Evolutionary conservation across 1,140 invertebrate species (phyloP).

Genomic region (Dryas iulia): DNA sequence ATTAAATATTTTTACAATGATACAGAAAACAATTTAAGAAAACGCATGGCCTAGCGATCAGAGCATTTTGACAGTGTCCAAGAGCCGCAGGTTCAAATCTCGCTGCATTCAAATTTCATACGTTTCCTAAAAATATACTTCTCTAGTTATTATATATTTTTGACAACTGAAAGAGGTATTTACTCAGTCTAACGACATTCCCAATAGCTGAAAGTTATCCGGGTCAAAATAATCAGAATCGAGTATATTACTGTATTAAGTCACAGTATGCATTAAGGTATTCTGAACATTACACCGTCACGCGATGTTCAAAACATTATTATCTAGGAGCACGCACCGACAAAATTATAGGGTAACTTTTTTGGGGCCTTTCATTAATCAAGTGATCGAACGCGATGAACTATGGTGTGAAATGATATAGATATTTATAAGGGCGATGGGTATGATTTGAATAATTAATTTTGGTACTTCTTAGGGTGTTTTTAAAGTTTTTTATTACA

Average conservation of each 20-base stretch:
- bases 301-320: slow-evolving; percentile 11
- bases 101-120: too few species aligned
- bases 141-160: too few species aligned
- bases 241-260: not conserved
- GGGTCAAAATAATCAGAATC: slow-evolving; percentile 6
- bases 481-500: too few species aligned
- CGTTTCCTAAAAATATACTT: too few species aligned
- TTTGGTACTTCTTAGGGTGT: too few species aligned
- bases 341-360: slow-evolving; percentile 10
- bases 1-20: too few species aligned
- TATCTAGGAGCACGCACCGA: slow-evolving; percentile 13
- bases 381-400: slow-evolving; percentile 4
- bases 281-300: not conserved
- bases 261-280: slow-evolving; percentile 5
- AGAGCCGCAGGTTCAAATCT: too few species aligned
- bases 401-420: not conserved
- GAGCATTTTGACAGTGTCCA: too few species aligned
- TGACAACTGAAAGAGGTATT: too few species aligned
- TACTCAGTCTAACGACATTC: not conserved
- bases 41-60: too few species aligned
- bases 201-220: not conserved
- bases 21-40: too few species aligned
- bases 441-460: too few species aligned
- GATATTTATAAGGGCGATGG: not conserved
- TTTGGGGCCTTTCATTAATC: not conserved